Evolutionary conservation across 2,797 vertebrate genomes (phyloP).

Genomic region (Phoxinus dragarum): DNA sequence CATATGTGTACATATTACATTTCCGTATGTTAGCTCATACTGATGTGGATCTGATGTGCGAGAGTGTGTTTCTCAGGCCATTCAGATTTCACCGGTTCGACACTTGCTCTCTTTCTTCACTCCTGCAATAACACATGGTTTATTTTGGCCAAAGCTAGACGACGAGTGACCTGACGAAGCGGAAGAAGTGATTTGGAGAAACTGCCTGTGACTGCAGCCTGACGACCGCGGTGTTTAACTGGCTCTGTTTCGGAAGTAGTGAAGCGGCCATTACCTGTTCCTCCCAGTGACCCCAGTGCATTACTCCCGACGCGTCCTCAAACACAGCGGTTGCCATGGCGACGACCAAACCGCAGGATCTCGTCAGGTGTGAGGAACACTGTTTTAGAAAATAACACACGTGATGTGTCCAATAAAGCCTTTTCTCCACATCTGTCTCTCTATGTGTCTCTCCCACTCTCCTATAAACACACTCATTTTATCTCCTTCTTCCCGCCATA

Average conservation of each 20-base stretch:
- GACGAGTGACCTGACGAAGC: not conserved
- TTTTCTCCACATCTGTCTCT: not conserved
- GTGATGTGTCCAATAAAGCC: not conserved
- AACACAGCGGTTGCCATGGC: conserved; percentile 61
- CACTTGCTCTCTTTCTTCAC: not conserved
- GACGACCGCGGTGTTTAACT: conserved; percentile 44
- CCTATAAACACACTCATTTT: conserved; percentile 56
- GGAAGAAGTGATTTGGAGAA: conserved; percentile 2
- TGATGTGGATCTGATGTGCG: not conserved
- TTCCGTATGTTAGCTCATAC: not conserved
- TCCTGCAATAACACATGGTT: not conserved
- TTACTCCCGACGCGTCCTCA: conserved; percentile 44
- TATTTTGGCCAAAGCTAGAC: conserved; percentile 3
- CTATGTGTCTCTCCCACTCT: conserved; percentile 43
- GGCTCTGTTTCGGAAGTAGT: conserved; percentile 20
- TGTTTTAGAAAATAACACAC: conserved; percentile 18
- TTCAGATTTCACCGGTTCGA: not conserved
- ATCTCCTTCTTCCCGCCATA: conserved; percentile 13
- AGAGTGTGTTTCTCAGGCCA: not conserved
- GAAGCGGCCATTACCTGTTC: conserved; percentile 51
- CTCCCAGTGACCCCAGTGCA: conserved; percentile 13
- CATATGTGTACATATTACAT: no score
- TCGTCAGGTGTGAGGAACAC: conserved; percentile 60
- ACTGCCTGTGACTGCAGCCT: conserved; percentile 35
- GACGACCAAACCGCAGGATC: conserved; percentile 46